These are phyloP conservation scores for Neodiprion virginianus DNA, from an alignment of 1,140 invertebrate genomes.

Conservation along the genomic window DNA sequence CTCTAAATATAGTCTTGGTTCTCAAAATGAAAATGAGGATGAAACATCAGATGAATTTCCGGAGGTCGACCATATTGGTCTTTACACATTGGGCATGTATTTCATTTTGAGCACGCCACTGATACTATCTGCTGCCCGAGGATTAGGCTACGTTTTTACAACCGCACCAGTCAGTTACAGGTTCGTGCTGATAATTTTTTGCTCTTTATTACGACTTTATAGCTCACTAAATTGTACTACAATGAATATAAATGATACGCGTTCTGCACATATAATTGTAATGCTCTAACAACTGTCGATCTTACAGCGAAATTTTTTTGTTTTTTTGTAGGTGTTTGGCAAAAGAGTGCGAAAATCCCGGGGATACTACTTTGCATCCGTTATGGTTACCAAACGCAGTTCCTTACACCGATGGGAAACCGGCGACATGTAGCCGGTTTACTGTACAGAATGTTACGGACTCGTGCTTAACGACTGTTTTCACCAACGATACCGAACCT, in stretches of 20 bases:
- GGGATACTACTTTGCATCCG: constrained; percentile 51
- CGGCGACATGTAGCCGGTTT: constrained; percentile 62
- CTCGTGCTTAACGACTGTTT: constrained; percentile 52
- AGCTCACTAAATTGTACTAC: too few relatives aligned
- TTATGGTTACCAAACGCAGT: constrained; percentile 64
- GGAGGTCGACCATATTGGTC: constrained; percentile 65
- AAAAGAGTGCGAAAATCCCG: constrained; percentile 65
- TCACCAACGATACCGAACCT: constrained; percentile 45
- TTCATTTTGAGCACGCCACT: constrained; percentile 61
- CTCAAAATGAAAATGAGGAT: background rate
- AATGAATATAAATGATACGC: too few relatives aligned
- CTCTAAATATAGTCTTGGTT: too few relatives aligned
- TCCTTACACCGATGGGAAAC: constrained; percentile 52
- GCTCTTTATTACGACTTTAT: background rate
- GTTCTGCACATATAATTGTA: too few relatives aligned
- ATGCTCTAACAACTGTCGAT: background rate
- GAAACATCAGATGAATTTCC: background rate
- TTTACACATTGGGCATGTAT: constrained; percentile 64
- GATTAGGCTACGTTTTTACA: constrained; percentile 67
- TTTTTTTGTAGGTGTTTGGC: constrained; percentile 67
- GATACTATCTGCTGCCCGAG: constrained; percentile 62
- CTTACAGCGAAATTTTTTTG: background rate
- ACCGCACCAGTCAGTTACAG: constrained; percentile 65
- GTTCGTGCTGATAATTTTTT: constrained; percentile 44
- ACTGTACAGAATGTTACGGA: constrained; percentile 24